A percentile compares a stretch with the other conserved stretches of the same genome.
Conservation (phyloP, 2,888 invertebrate genomes). For the Conus canariensis region DNA sequence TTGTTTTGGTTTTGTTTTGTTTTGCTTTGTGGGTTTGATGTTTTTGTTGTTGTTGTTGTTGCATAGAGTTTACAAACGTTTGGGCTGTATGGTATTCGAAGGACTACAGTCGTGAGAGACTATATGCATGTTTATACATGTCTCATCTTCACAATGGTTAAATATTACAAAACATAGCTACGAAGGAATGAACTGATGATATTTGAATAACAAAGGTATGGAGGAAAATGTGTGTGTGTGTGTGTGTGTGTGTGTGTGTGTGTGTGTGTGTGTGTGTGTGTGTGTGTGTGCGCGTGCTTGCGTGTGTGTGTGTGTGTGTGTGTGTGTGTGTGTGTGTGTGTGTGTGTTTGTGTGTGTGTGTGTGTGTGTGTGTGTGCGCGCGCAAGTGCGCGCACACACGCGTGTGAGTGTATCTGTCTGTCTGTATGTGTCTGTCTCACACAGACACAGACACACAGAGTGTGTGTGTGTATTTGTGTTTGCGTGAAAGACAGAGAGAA, state of each 20-base stretch:
- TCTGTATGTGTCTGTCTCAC: not conserved
- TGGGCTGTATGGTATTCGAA: no score
- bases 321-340: not conserved
- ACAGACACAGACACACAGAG: not conserved
- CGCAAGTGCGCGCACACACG: not conserved
- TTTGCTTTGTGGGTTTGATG: no score
- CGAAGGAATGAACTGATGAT: no score
- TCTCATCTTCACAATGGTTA: no score
- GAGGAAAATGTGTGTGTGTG: not conserved
- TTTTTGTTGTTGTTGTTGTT: no score
- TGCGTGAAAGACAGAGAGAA: not conserved
- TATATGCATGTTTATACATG: no score
- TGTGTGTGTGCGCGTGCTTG: not conserved
- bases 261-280: slow-evolving; percentile 2
- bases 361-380: not conserved
- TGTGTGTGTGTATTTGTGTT: not conserved
- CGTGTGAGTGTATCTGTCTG: not conserved
- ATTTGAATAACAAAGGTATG: no score
- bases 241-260: slow-evolving; percentile 23
- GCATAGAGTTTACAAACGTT: no score
- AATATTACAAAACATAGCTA: no score
- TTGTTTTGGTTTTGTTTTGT: no score
- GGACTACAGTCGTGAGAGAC: no score
- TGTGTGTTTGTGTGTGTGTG: not conserved
- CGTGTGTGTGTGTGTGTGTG: not conserved